Conservation (phyloP, 2,797 vertebrate genomes). For the Coregonus sp. region DNA sequence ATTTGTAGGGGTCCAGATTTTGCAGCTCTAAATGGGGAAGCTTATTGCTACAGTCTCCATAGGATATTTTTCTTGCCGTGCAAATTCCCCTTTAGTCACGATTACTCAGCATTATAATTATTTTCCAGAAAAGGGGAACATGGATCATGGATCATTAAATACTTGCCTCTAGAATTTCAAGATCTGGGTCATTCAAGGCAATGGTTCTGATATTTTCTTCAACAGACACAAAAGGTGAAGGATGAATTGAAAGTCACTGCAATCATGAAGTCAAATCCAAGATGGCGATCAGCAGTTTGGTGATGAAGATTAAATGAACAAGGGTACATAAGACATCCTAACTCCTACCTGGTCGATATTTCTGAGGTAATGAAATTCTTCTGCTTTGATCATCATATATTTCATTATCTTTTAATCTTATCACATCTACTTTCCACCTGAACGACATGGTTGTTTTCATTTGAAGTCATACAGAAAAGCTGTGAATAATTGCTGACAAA, state of each 20-base stretch:
- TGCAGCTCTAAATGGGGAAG: not conserved
- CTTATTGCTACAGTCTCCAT: conserved; percentile 36
- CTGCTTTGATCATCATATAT: not conserved
- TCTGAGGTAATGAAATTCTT: conserved; percentile 12
- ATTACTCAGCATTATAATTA: conserved; percentile 46
- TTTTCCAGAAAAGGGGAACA: conserved; percentile 26
- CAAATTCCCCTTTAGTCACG: conserved; percentile 37
- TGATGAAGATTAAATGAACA: not conserved
- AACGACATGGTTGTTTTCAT: conserved; percentile 9
- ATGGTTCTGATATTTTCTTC: conserved; percentile 29
- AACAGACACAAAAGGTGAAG: conserved; percentile 17
- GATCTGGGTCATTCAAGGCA: conserved; percentile 38
- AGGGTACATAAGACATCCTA: not conserved
- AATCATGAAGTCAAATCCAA: conserved; percentile 10
- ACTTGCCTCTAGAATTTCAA: not conserved
- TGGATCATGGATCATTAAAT: conserved; percentile 2
- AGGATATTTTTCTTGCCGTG: conserved; percentile 26
- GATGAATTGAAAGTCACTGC: conserved; percentile 28
- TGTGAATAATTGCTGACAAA: conserved; percentile 6
- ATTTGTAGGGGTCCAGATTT: too few relatives aligned
- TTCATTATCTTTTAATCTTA: conserved; percentile 1
- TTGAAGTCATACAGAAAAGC: not conserved
- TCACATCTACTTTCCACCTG: conserved; percentile 12
- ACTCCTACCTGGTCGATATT: conserved; percentile 2
- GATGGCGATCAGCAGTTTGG: not conserved